Conservation (phyloP, 1,140 invertebrate genomes). For the Pogonomyrmex barbatus region DNA sequence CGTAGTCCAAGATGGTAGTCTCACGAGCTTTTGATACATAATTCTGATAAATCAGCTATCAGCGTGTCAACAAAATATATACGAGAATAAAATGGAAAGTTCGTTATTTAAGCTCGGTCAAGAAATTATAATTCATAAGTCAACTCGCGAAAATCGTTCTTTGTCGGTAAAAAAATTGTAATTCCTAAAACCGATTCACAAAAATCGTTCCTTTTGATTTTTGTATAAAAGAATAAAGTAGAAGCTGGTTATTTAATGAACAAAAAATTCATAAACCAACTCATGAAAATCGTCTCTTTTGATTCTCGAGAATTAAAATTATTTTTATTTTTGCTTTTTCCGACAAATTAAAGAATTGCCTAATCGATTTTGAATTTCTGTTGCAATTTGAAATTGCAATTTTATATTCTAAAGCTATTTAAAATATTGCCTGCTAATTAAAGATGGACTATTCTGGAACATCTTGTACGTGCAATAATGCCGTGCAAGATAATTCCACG, state of each 20-base stretch:
- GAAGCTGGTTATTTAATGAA: background rate
- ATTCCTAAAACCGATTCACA: too few species aligned
- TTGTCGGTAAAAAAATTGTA: too few species aligned
- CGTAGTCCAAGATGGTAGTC: background rate
- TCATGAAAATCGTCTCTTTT: background rate
- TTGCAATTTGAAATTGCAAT: background rate
- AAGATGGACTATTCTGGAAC: background rate
- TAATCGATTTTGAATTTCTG: conserved; percentile 8
- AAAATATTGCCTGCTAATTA: background rate
- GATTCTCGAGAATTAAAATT: background rate
- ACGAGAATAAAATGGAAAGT: background rate
- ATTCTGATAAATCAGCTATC: conserved; percentile 6
- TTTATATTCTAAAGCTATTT: background rate
- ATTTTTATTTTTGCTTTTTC: background rate
- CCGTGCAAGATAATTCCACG: background rate
- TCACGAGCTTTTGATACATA: conserved; percentile 5
- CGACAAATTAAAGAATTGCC: background rate
- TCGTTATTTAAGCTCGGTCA: background rate
- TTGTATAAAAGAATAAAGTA: background rate
- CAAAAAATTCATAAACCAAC: background rate
- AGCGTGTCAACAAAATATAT: background rate
- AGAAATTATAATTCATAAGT: too few species aligned
- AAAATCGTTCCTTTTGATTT: too few species aligned
- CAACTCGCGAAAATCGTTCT: too few species aligned
- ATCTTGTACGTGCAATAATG: background rate